These are phyloP conservation scores for Drosophila ercepeae DNA, from an alignment of 1,140 invertebrate species.

Conservation along the genomic window DNA sequence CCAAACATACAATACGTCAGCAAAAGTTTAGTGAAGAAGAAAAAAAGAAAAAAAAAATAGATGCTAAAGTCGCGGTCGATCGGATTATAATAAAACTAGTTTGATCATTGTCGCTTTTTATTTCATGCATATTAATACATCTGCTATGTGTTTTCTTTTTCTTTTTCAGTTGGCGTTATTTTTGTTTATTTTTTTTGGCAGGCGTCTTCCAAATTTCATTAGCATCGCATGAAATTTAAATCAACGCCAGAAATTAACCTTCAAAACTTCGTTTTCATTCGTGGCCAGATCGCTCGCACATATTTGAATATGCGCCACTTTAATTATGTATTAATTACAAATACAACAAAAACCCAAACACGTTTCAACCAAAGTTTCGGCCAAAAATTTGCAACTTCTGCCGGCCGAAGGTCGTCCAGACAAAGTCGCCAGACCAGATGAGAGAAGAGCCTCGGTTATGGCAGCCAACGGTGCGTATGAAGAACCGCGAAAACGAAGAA, in stretches of 20 bases:
- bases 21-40: not conserved
- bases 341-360: slow-evolving; percentile 49
- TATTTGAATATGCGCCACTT: slow-evolving; percentile 58
- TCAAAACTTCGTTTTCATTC: slow-evolving; percentile 52
- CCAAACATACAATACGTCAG: slow-evolving; percentile 43
- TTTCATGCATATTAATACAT: slow-evolving; percentile 37
- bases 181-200: slow-evolving; percentile 16
- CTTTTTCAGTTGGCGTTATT: slow-evolving; percentile 13
- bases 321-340: slow-evolving; percentile 61
- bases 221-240: slow-evolving; percentile 59
- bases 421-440: slow-evolving; percentile 32
- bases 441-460: slow-evolving; percentile 9
- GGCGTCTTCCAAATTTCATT: slow-evolving; percentile 56
- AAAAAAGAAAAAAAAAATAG: slow-evolving; percentile 7
- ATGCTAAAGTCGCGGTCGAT: slow-evolving; percentile 16
- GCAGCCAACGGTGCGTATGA: slow-evolving; percentile 35
- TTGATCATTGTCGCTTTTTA: slow-evolving; percentile 44
- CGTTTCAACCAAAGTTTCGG: slow-evolving; percentile 48
- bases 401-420: slow-evolving; percentile 30
- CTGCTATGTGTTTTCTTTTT: not conserved
- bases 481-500: not conserved
- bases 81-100: slow-evolving; percentile 40
- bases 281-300: slow-evolving; percentile 42
- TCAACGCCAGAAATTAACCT: slow-evolving; percentile 57
- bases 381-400: slow-evolving; percentile 51